Conservation (phyloP, 2,888 invertebrate genomes). For the Eutolmus rufibarbis region DNA sequence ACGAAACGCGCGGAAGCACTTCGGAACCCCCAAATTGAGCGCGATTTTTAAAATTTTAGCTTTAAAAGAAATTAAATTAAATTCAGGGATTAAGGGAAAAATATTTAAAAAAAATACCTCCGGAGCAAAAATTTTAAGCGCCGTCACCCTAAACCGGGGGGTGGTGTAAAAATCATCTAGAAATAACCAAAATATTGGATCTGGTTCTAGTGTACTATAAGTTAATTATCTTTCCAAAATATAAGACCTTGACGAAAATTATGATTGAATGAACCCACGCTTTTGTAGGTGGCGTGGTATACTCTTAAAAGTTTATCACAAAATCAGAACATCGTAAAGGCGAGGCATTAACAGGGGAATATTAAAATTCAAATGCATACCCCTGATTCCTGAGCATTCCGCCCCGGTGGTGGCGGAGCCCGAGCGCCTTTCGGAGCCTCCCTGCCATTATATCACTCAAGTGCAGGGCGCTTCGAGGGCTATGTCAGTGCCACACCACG, state of each 20-base stretch:
- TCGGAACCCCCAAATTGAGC: no score
- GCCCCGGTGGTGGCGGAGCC: background rate
- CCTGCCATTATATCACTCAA: conserved; percentile 15
- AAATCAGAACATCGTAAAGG: background rate
- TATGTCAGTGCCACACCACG: background rate
- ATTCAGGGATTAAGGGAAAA: no score
- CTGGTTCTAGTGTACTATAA: no score
- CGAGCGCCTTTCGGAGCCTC: background rate
- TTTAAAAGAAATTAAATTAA: no score
- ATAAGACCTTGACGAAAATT: background rate
- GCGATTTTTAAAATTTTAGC: no score
- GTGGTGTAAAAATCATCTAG: no score
- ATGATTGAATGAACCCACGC: background rate
- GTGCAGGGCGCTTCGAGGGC: conserved; percentile 1
- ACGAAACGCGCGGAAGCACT: no score
- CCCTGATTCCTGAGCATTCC: background rate
- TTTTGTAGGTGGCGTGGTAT: background rate
- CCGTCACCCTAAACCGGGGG: no score
- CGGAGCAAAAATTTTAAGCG: no score
- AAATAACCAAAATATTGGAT: no score
- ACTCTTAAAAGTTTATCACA: background rate
- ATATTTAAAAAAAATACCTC: no score
- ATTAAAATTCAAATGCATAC: conserved; percentile 36
- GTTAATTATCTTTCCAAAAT: no score
- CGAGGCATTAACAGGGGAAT: background rate